phyloP scores from a whole-genome alignment of 2,113 vertebrate genomes.

The Laticauda laticaudata region DNA sequence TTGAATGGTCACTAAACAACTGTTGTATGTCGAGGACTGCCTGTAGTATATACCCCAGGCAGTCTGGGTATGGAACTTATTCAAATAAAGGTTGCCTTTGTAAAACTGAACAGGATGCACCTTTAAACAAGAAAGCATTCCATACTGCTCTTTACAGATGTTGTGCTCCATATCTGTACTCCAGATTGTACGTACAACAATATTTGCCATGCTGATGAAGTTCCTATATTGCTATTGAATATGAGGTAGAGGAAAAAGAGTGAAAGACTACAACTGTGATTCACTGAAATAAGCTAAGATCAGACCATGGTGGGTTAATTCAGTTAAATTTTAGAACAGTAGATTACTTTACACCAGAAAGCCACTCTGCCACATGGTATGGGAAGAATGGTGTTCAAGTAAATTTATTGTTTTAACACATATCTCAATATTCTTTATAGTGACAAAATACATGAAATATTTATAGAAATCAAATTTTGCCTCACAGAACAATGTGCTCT shows the following conservation, averaged over 20 bases:
- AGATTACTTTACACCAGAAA: background rate
- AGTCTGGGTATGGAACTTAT: background rate
- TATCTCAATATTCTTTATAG: no score
- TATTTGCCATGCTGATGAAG: background rate
- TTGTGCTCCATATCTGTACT: background rate
- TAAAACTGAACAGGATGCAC: background rate
- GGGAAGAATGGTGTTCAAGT: background rate
- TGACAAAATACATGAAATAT: no score
- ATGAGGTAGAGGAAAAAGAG: background rate
- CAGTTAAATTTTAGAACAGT: background rate
- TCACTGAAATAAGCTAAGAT: background rate
- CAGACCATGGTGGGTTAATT: background rate
- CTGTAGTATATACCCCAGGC: background rate
- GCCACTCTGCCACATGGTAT: background rate
- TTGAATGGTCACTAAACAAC: no score
- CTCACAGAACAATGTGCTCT: no score
- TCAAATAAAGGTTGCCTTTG: background rate
- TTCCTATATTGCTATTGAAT: background rate
- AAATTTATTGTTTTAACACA: no score
- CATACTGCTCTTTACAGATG: background rate
- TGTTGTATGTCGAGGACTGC: no score
- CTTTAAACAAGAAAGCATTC: background rate
- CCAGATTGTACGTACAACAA: background rate
- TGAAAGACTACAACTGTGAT: background rate
- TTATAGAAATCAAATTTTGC: no score